Evolutionary conservation across 2,888 invertebrate species (phyloP).

Genomic region (Atherix ibis): DNA sequence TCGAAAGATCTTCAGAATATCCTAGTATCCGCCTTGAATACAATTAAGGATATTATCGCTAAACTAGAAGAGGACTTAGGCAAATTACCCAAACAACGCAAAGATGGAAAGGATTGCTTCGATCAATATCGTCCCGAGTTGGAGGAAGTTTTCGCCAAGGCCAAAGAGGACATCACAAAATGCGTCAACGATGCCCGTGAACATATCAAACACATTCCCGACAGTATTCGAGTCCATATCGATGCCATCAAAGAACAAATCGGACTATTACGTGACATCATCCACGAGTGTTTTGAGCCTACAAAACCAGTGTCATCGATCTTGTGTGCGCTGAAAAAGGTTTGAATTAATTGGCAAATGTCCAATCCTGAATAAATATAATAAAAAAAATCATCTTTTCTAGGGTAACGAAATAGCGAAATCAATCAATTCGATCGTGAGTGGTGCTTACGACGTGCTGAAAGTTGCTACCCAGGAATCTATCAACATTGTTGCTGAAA

Average conservation of each 20-base stretch:
- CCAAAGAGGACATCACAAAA: slow-evolving; percentile 2
- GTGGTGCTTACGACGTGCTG: not conserved
- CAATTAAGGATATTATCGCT: not conserved
- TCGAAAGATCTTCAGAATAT: too few relatives aligned
- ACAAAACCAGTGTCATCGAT: slow-evolving; percentile 1
- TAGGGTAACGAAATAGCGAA: not conserved
- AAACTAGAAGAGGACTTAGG: not conserved
- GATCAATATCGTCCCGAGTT: slow-evolving; percentile 4
- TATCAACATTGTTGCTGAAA: not conserved
- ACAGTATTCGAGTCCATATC: slow-evolving; percentile 1
- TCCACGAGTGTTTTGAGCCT: slow-evolving; percentile 2
- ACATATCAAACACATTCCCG: slow-evolving; percentile 2
- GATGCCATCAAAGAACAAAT: slow-evolving; percentile 3
- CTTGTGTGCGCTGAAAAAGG: not conserved
- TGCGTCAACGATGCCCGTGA: slow-evolving; percentile 1
- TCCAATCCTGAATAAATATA: too few relatives aligned
- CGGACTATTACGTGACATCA: not conserved
- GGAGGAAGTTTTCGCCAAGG: not conserved
- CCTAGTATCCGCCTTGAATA: too few relatives aligned
- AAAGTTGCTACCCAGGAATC: not conserved
- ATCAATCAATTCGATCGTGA: not conserved
- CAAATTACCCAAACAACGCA: not conserved
- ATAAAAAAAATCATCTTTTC: too few relatives aligned
- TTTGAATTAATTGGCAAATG: too few relatives aligned
- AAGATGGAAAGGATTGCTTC: slow-evolving; percentile 2